Evolutionary conservation across 2,797 vertebrate genomes (phyloP), one percentile per base, ranked within the genome.

Genomic region (Ptychobarbus kaznakovi): DNA sequence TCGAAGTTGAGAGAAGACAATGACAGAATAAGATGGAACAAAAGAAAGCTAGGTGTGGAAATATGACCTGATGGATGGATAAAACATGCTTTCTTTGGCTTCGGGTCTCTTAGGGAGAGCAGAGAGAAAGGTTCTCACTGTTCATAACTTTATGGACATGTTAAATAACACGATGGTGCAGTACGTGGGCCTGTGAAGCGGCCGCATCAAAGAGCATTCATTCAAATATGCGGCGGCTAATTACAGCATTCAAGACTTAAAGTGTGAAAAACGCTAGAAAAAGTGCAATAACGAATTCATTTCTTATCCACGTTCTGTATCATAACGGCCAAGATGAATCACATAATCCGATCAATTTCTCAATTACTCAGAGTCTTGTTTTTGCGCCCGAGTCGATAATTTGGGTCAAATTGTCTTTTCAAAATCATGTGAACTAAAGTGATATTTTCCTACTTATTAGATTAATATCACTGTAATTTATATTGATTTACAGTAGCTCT

Each of bases 91-190:
- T 88, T 93, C 90, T 94, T 93, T 90, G 74, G 89, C 90, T 90
- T 70, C 4, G 90, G 88, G 90, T 91, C 90, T 90, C 87, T 89
- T 88, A 86, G 88, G 89, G 84, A 89, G 32, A 70, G n/a, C 9
- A 76, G 90, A 87, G 91, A 77, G 90, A 94, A 89, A 75, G 63
- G 87, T 91, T 38, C 83, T 56, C 49, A 85, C 74, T 90, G 87
- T 93, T 89, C 93, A 93, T 92, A 91, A 89, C 82, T 66, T n/a
- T 58, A 85, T 86, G 86, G 72, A 89, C 86, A 89, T 87, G n/a
- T 90, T 93, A 89, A 92, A 92, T 91, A 91, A 93, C 91, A 91
- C 89, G 92, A 92, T 87, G 90, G 89, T 91, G 91, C 88, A 88
- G 92, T 92, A 86, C 63, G 75, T 83, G 81, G 88, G 76, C 85